These are phyloP conservation scores for Macheiramphus alcinus DNA, from an alignment of 2,113 vertebrate species.

Conservation along the genomic window DNA sequence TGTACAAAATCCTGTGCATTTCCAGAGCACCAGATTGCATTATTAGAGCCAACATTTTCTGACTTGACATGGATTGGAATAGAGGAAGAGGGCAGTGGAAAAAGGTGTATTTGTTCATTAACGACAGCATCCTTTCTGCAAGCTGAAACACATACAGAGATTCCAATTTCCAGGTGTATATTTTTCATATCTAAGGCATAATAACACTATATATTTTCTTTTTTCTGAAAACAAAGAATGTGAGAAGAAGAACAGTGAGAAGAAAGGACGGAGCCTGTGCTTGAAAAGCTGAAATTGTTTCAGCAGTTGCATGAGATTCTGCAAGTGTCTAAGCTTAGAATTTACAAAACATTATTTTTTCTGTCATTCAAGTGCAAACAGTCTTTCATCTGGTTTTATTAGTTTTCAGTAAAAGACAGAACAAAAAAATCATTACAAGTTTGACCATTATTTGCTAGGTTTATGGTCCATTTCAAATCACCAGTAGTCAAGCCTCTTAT, in stretches of 20 bases:
- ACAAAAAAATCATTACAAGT: neutral
- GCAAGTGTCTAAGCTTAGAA: neutral
- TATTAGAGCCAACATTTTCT: neutral
- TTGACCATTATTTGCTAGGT: neutral
- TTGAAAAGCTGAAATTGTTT: neutral
- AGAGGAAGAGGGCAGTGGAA: neutral
- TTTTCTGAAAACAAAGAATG: neutral
- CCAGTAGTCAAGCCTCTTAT: neutral
- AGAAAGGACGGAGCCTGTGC: neutral
- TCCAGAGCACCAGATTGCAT: neutral
- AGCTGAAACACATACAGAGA: neutral
- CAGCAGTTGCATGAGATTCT: neutral
- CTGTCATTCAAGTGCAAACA: neutral
- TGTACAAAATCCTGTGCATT: neutral
- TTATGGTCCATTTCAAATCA: neutral
- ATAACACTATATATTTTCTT: too few relatives aligned
- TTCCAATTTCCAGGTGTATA: neutral
- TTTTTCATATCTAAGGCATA: neutral
- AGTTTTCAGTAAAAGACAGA: neutral
- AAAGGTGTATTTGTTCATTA: neutral
- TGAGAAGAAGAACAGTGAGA: neutral
- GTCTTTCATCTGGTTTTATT: neutral
- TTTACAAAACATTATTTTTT: neutral
- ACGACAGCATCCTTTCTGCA: neutral
- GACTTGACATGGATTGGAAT: neutral